Conservation (phyloP, 2,113 vertebrate species). For the Nycticorax nycticorax region DNA sequence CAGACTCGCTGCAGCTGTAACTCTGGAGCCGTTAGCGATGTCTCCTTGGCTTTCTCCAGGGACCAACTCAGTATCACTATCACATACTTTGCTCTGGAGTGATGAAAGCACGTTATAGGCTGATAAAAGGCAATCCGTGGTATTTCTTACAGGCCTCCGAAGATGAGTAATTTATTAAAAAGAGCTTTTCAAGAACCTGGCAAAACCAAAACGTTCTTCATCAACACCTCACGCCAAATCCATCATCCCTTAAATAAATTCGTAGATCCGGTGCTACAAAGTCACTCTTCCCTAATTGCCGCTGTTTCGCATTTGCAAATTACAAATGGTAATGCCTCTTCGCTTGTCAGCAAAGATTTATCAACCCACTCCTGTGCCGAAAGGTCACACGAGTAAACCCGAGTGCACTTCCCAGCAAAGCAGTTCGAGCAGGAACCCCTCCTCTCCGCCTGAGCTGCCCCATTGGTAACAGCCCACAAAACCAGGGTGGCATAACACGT, state of each 20-base stretch:
- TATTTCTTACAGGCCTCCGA: constrained; percentile 47
- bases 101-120: constrained; percentile 48
- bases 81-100: constrained; percentile 26
- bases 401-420: too few species aligned
- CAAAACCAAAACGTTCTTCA: not conserved
- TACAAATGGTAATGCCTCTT: not conserved
- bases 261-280: not conserved
- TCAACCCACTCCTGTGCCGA: not conserved
- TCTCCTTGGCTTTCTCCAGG: constrained; percentile 26
- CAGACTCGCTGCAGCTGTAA: not conserved
- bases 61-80: constrained; percentile 31
- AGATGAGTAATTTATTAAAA: constrained; percentile 60
- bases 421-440: not conserved
- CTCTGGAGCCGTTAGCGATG: not conserved
- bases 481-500: not conserved
- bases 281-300: constrained; percentile 4
- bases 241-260: constrained; percentile 12
- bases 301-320: not conserved
- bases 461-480: not conserved
- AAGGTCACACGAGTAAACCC: not conserved
- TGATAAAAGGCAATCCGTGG: constrained; percentile 51
- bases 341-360: not conserved
- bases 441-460: not conserved
- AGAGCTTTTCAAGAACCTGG: constrained; percentile 26
- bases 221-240: not conserved